These are phyloP conservation scores for Sycophila texana DNA, from an alignment of 2,888 invertebrate genomes.

Conservation along the genomic window DNA sequence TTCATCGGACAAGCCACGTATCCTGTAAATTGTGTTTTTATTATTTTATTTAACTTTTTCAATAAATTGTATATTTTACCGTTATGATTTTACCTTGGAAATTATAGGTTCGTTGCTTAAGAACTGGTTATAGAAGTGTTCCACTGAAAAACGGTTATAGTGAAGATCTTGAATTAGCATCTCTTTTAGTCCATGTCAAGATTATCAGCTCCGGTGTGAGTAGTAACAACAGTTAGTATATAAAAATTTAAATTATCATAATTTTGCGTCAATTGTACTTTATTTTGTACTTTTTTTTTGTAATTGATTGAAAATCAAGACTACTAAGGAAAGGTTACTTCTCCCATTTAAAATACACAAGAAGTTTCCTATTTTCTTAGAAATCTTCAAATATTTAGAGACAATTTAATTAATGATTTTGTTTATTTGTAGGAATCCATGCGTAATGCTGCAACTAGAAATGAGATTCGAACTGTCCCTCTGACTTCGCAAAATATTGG, in stretches of 20 bases:
- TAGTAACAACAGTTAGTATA: not conserved
- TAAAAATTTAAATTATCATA: not conserved
- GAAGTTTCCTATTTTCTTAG: no score
- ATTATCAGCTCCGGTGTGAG: conserved; percentile 70
- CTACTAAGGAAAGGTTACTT: no score
- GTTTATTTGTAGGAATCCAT: conserved; percentile 33
- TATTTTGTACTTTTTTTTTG: not conserved
- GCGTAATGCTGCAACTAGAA: conserved; percentile 32
- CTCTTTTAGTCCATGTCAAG: conserved; percentile 89
- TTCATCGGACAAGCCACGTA: conserved; percentile 97
- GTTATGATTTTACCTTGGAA: not conserved
- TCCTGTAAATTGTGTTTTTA: conserved; percentile 80
- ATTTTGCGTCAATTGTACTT: not conserved
- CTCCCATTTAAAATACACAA: no score
- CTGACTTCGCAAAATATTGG: conserved; percentile 12
- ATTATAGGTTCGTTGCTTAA: conserved; percentile 82
- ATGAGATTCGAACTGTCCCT: conserved; percentile 6
- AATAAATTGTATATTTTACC: not conserved
- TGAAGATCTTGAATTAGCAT: conserved; percentile 94
- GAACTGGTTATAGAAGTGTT: conserved; percentile 93
- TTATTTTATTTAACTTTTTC: conserved; percentile 38
- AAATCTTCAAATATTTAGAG: no score
- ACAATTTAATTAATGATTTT: not conserved
- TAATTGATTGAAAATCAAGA: not conserved
- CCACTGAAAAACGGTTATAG: conserved; percentile 92